Conservation (phyloP, 2,113 vertebrate genomes). For the Panurus biarmicus region DNA sequence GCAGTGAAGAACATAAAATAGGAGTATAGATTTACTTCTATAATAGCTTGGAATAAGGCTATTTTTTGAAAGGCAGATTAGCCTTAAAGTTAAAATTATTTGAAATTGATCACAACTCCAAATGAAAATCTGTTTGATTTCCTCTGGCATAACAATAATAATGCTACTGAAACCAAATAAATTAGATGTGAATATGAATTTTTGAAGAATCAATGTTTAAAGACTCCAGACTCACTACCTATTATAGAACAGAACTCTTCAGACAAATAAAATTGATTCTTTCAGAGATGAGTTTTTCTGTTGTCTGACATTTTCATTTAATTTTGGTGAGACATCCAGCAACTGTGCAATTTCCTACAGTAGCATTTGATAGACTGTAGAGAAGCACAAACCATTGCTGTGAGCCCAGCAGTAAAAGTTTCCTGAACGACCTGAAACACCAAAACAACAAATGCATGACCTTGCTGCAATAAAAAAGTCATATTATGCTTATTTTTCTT, state of each 20-base stretch:
- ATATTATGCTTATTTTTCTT: neutral
- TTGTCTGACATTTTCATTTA: neutral
- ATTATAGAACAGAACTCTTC: neutral
- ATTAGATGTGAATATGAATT: neutral
- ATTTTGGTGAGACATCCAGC: neutral
- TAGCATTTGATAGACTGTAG: neutral
- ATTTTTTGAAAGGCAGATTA: neutral
- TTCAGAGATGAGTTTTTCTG: neutral
- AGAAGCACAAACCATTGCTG: neutral
- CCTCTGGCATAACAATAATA: neutral
- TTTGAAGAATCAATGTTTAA: neutral
- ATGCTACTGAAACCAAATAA: neutral
- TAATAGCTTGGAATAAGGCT: neutral
- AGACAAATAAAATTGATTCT: neutral
- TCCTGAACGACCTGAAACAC: neutral
- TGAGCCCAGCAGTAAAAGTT: neutral
- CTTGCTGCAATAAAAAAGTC: neutral
- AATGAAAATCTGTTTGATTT: neutral
- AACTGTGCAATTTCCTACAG: neutral
- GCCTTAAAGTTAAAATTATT: neutral
- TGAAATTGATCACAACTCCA: neutral
- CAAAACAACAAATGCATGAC: neutral
- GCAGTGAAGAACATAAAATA: neutral
- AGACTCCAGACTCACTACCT: neutral
- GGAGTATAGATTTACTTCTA: neutral